A percentile compares a stretch with the other conserved stretches of the same genome.
These are phyloP conservation scores for Arvicanthis niloticus DNA, from an alignment of 2,113 vertebrate species.

Conservation along the genomic window DNA sequence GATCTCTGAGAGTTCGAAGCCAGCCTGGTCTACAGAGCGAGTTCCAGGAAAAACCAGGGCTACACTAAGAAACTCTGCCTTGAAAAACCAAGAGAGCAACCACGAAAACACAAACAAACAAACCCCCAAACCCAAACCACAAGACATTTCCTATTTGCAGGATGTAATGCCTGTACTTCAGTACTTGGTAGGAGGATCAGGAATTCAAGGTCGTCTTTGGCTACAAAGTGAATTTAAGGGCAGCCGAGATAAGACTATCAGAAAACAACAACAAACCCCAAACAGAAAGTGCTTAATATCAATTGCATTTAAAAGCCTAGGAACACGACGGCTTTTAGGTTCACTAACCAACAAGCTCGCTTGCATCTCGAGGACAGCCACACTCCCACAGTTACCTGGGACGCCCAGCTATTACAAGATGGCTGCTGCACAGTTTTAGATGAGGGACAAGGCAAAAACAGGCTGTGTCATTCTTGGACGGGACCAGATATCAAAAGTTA, in stretches of 20 bases:
- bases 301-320: constrained; percentile 8
- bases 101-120: neutral
- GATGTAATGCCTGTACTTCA: neutral
- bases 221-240: neutral
- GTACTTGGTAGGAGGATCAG: neutral
- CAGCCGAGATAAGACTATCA: neutral
- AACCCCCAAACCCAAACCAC: neutral
- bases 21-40: neutral
- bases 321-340: neutral
- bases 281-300: constrained; percentile 23
- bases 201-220: neutral
- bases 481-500: constrained; percentile 31
- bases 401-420: neutral
- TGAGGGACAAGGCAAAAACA: neutral
- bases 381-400: neutral
- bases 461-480: neutral
- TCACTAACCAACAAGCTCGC: neutral
- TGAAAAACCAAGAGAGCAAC: neutral
- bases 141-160: neutral
- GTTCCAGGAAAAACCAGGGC: neutral
- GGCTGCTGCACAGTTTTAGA: neutral
- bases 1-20: neutral
- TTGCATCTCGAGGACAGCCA: neutral
- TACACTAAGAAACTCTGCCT: neutral
- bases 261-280: neutral